phyloP scores from a whole-genome alignment of 2,113 vertebrate genomes.

The Tretioscincus oriximinensis region DNA sequence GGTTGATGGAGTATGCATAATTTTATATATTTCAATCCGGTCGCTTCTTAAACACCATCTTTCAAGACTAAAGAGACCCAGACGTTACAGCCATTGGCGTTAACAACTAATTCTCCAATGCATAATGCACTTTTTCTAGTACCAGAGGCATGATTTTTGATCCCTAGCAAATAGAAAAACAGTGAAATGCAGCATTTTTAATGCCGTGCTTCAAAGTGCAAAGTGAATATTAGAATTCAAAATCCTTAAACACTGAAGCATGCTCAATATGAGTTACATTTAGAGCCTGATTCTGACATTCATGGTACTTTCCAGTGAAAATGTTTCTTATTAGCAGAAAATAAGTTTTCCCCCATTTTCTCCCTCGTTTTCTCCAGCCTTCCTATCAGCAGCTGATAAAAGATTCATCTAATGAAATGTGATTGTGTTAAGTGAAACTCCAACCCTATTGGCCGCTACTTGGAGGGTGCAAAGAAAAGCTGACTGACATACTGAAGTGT shows the following conservation, averaged over 20 bases:
- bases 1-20: no score
- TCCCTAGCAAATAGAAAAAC: background rate
- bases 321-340: no score
- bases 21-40: no score
- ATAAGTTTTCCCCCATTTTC: background rate
- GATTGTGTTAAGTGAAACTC: background rate
- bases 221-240: background rate
- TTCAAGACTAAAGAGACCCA: no score
- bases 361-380: background rate
- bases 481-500: background rate
- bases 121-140: no score
- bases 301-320: background rate
- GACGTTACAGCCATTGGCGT: no score
- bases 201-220: background rate
- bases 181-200: background rate
- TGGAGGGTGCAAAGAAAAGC: background rate
- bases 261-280: background rate
- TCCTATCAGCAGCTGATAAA: background rate
- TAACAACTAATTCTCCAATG: no score
- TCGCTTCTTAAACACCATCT: no score
- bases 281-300: background rate
- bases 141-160: no score
- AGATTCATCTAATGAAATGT: background rate
- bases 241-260: background rate
- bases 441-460: background rate